Evolutionary conservation across 2,113 vertebrate species (phyloP), one percentile per base, ranked within the genome.

Genomic region (Himantopus leucocephalus): DNA sequence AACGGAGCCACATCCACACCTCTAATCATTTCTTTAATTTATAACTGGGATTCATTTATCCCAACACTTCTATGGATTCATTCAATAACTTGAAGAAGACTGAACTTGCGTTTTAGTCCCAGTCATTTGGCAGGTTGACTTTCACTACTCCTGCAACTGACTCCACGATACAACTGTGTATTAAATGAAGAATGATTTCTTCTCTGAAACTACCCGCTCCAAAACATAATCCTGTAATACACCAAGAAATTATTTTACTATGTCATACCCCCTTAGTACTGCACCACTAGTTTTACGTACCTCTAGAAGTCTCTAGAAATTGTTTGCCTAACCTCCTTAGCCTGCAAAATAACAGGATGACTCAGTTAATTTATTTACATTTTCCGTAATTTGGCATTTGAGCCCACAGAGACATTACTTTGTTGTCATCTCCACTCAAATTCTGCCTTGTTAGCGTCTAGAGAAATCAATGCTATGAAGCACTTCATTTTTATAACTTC

Each of bases 351-450:
- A 94, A 66, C 63, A 84, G 47, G 52, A 76, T 74, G 88, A 93
- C 75, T 93, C 75, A 66, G 84, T 86, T 94, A 87, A 94, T 96
- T 94, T 88, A 96, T 94, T 90, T 88, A 90, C 50, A 93, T 92
- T 88, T 96, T 88, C 83, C 84, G 78, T 93, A 94, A 95, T 88
- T 92, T 93, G 88, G 82, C 85, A 95, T 83, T 94, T 92, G 56
- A 84, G 72, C 64, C 85, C 29, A 90, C 14, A 7, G 95, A 96
- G 95, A 92, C 71, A 74, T 83, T 93, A 95, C 75, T 95, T 83
- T 74, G 59, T 91, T 95, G 88, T 92, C 92, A 92, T 56, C 63
- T 80, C 79, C 85, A 70, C 75, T 94, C 85, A 96, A 88, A 88
- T 88, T 84, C 92, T 92, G 75, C 59, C 85, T 93, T 86, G 72